Evolutionary conservation across 1,140 invertebrate species (phyloP), one percentile per base, ranked within the genome.

Genomic region (Drosophila hydei): DNA sequence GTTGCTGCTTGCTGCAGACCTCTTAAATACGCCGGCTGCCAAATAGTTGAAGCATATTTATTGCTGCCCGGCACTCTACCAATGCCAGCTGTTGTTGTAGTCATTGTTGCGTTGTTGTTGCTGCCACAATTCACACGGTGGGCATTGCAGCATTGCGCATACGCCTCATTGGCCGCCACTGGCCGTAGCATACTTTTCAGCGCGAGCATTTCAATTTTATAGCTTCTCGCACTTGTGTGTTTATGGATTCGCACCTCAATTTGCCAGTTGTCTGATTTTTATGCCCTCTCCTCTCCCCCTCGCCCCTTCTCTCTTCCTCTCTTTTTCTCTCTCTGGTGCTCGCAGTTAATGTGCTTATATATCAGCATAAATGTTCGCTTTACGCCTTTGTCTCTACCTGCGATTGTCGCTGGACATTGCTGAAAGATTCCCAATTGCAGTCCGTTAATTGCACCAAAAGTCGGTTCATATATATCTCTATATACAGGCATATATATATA

Each of bases 31-130:
- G 59, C 72, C 75, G 63, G 64, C 75, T 87, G 72, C 78, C 83
- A 87, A 87, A 87, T 88, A 87, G 85, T 89, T 89, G 85, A 89
- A 89, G 77, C 85, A 79, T 88, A 89, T 90, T 90, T 90, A 90
- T 90, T 90, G 78, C 77, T 62, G 47, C 36, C 45, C 51, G 74
- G 33, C 62, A 59, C 33, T 72, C 36, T 27, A 38, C 47, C 60
- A 52, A 52, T 51, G 38, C 19, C 30, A 54, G 27, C 45, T 40
- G 18, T 18, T 43, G 43, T 36, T 62, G 21, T 7, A 1, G 3
- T 27, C 3, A 7, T 7, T 27, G 30, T 36, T 75, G 50, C n/a
- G n/a, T 56, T 47, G 54, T 50, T 59, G 72, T 36, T 80, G 56
- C 52, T 74, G 61, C 72, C 72, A 80, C 78, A 76, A 67, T 79